These are phyloP conservation scores for Ctena decussata DNA, from an alignment of 2,888 invertebrate species.

Conservation along the genomic window DNA sequence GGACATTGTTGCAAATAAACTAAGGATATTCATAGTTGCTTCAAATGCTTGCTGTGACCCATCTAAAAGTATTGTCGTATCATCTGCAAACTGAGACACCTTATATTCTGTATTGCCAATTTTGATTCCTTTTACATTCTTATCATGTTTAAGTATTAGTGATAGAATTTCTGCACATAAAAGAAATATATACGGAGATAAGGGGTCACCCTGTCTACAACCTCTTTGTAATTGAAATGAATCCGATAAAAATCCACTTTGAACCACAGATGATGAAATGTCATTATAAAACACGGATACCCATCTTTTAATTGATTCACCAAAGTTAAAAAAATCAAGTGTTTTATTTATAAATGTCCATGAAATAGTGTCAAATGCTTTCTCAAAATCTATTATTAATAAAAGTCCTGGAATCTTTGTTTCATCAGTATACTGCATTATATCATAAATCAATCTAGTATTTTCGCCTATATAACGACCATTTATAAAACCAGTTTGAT, in stretches of 20 bases:
- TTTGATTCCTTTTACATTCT: background rate
- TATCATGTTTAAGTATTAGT: background rate
- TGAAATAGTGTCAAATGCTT: conserved; percentile 6
- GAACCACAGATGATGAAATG: too few species aligned
- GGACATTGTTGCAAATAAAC: background rate
- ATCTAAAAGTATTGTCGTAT: background rate
- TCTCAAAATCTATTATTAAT: conserved; percentile 4
- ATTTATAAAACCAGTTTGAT: conserved; percentile 17
- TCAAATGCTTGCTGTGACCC: background rate
- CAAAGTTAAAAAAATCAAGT: conserved; percentile 2
- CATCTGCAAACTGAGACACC: background rate
- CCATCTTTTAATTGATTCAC: conserved; percentile 7
- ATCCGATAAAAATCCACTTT: too few species aligned
- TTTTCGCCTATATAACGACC: background rate
- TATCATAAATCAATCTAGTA: conserved; percentile 17
- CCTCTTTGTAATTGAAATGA: background rate
- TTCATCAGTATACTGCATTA: background rate
- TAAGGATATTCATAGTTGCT: background rate
- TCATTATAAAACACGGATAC: background rate
- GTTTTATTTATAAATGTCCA: conserved; percentile 10
- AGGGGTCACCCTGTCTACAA: background rate
- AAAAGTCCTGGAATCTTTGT: background rate
- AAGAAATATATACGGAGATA: background rate
- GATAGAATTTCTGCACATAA: background rate
- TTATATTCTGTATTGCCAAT: background rate